Evolutionary conservation across 2,797 vertebrate genomes (phyloP), one percentile per base, ranked within the genome.

Genomic region (Ciconia nigra): DNA sequence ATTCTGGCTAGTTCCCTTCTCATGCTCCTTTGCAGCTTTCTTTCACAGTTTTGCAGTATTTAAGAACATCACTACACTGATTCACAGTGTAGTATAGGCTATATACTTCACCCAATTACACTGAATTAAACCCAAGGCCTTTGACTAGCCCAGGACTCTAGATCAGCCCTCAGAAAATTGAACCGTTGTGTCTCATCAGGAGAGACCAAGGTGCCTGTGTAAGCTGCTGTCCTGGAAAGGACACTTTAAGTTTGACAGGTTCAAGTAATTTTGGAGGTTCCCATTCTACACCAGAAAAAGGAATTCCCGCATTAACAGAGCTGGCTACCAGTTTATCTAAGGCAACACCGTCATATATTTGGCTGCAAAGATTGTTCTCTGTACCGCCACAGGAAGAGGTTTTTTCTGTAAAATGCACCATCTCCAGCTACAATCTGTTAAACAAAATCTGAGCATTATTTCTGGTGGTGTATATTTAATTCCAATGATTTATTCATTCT

Each of bases 31-130:
- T 55, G 52, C 39, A 51, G 46, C 19, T 52, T 91, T 5, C 47
- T 83, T 37, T 51, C 11, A 12, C 3, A 22, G 41, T 44, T 74
- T 20, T 61, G 17, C 8, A 51, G 26, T 42, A 42, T 41, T 69
- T 57, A 42, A 51, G 42, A 84, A 22, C 7, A 49, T 15, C 13
- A 6, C 20, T 25, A 6, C 35, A 47, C 24, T 37, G 71, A 78
- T 21, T 42, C 1, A 1, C 22, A 61, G n/a, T 1, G 1, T 10
- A 37, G 10, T 11, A n/a, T 4, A 57, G 49, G 46, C 57, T 52
- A 74, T 11, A 41, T 28, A 13, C 28, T 47, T 91, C 29, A 57
- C 20, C 10, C 9, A 21, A 3, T 20, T 18, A 20, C 28, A 12
- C 7, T 15, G 59, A 39, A 80, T 42, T 58, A 77, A 74, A 82